Evolutionary conservation across 1,140 invertebrate species (phyloP).

Genomic region (Drosophila sulfurigaster): DNA sequence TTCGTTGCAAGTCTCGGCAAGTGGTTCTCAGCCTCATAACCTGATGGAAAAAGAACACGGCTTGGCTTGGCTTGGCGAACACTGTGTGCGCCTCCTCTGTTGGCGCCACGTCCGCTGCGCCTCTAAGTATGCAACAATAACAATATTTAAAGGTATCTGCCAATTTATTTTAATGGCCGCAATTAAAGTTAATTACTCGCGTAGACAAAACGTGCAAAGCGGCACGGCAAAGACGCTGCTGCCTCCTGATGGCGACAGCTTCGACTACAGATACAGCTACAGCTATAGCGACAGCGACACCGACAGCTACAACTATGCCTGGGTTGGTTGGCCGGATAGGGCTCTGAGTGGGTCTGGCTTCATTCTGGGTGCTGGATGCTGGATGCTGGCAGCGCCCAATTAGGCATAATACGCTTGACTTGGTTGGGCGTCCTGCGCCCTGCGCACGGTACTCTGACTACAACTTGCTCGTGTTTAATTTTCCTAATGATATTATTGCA

Average conservation of each 20-base stretch:
- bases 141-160: slow-evolving; percentile 84
- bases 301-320: slow-evolving; percentile 42
- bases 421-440: slow-evolving; percentile 62
- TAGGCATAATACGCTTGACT: slow-evolving; percentile 82
- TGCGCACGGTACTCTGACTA: slow-evolving; percentile 21
- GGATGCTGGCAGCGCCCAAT: slow-evolving; percentile 74
- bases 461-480: slow-evolving; percentile 76
- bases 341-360: slow-evolving; percentile 14
- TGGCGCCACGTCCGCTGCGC: slow-evolving; percentile 46
- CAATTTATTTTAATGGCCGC: slow-evolving; percentile 85
- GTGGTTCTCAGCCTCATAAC: slow-evolving; percentile 12
- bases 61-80: neutral
- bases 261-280: slow-evolving; percentile 43
- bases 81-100: slow-evolving; percentile 20
- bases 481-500: slow-evolving; percentile 84
- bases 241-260: slow-evolving; percentile 19
- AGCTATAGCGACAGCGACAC: slow-evolving; percentile 9
- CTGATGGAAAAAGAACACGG: slow-evolving; percentile 35
- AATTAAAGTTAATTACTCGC: slow-evolving; percentile 85
- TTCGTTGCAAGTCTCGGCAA: slow-evolving; percentile 6
- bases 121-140: slow-evolving; percentile 81
- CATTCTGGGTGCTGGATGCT: slow-evolving; percentile 7
- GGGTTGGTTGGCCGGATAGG: neutral
- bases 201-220: slow-evolving; percentile 84
- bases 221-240: slow-evolving; percentile 32